phyloP scores from a whole-genome alignment of 2,888 invertebrate genomes.

The Saturnia japonica region DNA sequence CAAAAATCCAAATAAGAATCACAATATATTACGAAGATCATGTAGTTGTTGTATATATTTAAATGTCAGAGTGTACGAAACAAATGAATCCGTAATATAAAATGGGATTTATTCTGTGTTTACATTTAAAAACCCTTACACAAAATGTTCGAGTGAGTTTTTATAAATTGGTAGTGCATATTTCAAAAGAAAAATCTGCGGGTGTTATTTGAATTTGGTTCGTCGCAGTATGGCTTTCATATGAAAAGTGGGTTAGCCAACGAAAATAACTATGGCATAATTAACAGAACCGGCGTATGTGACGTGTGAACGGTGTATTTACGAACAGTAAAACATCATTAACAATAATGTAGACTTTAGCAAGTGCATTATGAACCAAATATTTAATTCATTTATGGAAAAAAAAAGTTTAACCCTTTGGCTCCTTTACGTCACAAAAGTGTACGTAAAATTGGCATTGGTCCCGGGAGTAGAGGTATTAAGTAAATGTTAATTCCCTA shows the following conservation, averaged over 20 bases:
- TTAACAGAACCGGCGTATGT: constrained; percentile 37
- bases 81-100: constrained; percentile 25
- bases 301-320: constrained; percentile 31
- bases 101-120: constrained; percentile 29
- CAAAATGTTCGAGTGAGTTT: not conserved
- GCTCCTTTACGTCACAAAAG: too few species aligned
- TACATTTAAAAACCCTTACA: constrained; percentile 18
- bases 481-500: too few species aligned
- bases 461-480: too few species aligned
- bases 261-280: constrained; percentile 61
- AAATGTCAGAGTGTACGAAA: constrained; percentile 39
- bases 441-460: too few species aligned
- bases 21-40: constrained; percentile 86
- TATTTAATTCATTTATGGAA: too few species aligned
- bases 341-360: not conserved
- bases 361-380: not conserved
- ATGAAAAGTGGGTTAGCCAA: constrained; percentile 49
- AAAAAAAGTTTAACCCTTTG: too few species aligned
- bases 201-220: not conserved
- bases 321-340: not conserved
- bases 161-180: not conserved
- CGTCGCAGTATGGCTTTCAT: constrained; percentile 3
- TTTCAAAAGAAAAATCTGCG: not conserved
- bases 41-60: constrained; percentile 85
- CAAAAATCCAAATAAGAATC: constrained; percentile 85